Base-by-base conservation (phyloP, 1,140 invertebrate species). In the Cataglyphis hispanica region DNA sequence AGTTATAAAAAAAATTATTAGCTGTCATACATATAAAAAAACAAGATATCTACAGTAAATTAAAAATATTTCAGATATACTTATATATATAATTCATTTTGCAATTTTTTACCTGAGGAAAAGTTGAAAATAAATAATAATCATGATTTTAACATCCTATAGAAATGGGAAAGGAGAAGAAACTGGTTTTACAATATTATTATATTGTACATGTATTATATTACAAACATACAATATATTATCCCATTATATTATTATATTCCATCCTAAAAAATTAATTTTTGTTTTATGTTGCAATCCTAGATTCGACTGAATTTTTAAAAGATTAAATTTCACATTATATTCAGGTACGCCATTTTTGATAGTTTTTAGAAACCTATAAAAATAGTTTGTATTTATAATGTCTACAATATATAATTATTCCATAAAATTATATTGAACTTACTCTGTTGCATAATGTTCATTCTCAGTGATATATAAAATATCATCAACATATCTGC, bases 211-310 rank as follows among this genome's bases (percentile, higher is more conserved):
- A n/a, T n/a, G n/a, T n/a, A n/a, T n/a, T n/a, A n/a, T n/a, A n/a
- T n/a, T n/a, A n/a, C n/a, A n/a, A n/a, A n/a, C n/a, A n/a, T n/a
- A n/a, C n/a, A n/a, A n/a, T n/a, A n/a, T n/a, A n/a, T n/a, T n/a
- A n/a, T n/a, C n/a, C n/a, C n/a, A n/a, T n/a, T n/a, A n/a, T n/a
- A n/a, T n/a, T n/a, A n/a, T n/a, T 63, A 19, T 37, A 34, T 5
- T 16, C 3, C 2, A 6, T 66, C 85, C 80, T 90, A 94, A 96
- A 96, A 96, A 94, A 95, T 94, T 92, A 94, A 92, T 27, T 96
- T 93, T 78, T 10, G 10, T 69, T 93, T 92, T 96, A 94, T 96
- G 96, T 13, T 37, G 13, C 10, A 53, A 22, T 43, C 34, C 96
- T 95, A 69, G 3, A 7, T 95, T 90, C 2, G 96, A 96, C 11